A percentile compares a stretch with the other conserved stretches of the same genome.
Evolutionary conservation across 2,797 vertebrate species (phyloP).

Genomic region (Philypnodon macrostomus): DNA sequence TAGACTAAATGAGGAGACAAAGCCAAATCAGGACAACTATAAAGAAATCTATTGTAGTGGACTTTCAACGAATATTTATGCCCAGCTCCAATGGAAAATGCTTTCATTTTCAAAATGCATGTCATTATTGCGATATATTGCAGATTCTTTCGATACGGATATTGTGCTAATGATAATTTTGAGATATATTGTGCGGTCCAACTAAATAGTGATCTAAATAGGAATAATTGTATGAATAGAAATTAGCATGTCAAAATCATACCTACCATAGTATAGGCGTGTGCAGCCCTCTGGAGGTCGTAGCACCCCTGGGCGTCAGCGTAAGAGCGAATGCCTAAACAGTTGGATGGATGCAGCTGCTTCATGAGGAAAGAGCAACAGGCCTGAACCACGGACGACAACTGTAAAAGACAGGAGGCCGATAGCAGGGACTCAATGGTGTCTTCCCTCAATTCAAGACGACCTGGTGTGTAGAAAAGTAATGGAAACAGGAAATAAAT

Average conservation of each 20-base stretch:
- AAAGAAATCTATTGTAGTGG: too few species aligned
- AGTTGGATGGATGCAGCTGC: slow-evolving; percentile 98
- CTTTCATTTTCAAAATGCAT: too few species aligned
- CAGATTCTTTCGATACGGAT: too few species aligned
- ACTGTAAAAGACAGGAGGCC: slow-evolving; percentile 93
- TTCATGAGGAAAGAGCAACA: slow-evolving; percentile 96
- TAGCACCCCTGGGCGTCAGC: slow-evolving; percentile 94
- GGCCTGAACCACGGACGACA: slow-evolving; percentile 92
- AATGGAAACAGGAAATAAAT: too few species aligned
- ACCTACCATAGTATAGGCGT: slow-evolving; percentile 96
- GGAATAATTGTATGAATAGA: neutral
- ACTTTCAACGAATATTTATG: too few species aligned
- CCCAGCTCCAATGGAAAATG: too few species aligned
- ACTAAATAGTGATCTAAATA: neutral
- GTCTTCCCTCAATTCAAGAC: slow-evolving; percentile 94
- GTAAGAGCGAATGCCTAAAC: slow-evolving; percentile 94
- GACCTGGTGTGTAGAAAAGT: slow-evolving; percentile 76
- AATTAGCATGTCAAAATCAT: neutral
- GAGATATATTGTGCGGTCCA: neutral
- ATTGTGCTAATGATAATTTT: too few species aligned
- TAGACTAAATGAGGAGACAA: too few species aligned
- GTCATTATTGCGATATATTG: too few species aligned
- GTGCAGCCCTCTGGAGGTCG: slow-evolving; percentile 93
- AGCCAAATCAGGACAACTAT: too few species aligned
- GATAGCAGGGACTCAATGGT: slow-evolving; percentile 95